Evolutionary conservation across 1,140 invertebrate genomes (phyloP), one percentile per base, ranked within the genome.

Genomic region (Tetragonula clypearis): DNA sequence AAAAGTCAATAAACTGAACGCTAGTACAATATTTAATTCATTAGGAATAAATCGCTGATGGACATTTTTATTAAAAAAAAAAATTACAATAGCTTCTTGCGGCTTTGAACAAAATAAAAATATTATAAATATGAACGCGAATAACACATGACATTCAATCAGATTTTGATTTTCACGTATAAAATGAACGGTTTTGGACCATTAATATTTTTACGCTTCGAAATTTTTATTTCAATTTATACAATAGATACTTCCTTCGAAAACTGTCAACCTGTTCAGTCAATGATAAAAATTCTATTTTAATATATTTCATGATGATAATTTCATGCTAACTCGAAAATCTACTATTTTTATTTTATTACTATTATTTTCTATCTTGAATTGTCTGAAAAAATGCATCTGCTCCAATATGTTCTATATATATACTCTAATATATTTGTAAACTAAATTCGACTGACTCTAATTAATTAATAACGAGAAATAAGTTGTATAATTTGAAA

Each of bases 1-100:
- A 56, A 77, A 77, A 76, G 55, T 76, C 81, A 56, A 82, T 82
- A 68, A 82, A 35, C 81, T 17, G 19, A 30, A 14, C 72, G 21
- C 17, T 23, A 56, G 56, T 68, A 9, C 62, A 56, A 12, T 53
- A 68, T 76, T 82, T 55, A 30, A 56, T 76, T 75, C 41, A 56
- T 68, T 60, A 30, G 74, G 9, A 53, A 23, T 2, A 53, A 75
- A 82, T 41, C 49, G 4, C 8, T 35, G 19, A 53, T 15, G 21
- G 58, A 55, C 14, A 74, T 75, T 55, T 26, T 62, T 17, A 26
- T 14, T n/a, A 65, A 65, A 82, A 56, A 12, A 55, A 76, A 55
- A 76, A 49, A 14, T 4, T 0, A 9, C 35, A 56, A 60, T 55
- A 60, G 21, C 21, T 23, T 72, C 17, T 49, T 15, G 11, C 23